Evolutionary conservation across 1,140 invertebrate species (phyloP).

Genomic region (Tetraneura akinire): DNA sequence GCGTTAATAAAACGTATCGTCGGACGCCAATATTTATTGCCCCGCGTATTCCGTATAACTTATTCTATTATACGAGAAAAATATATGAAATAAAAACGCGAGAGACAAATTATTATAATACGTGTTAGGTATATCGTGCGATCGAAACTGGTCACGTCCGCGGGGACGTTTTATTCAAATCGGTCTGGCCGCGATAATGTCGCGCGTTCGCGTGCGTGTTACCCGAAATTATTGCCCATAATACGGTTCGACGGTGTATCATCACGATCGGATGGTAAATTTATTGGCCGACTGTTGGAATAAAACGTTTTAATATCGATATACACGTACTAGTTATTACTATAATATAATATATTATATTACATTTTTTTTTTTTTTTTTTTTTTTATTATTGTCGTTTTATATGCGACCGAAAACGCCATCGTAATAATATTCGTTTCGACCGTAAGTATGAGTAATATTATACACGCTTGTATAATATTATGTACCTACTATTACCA

Average conservation of each 20-base stretch:
- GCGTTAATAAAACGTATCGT: slow-evolving; percentile 31
- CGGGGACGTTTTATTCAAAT: slow-evolving; percentile 37
- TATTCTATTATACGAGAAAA: slow-evolving; percentile 3
- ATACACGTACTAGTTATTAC: no score
- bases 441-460: not conserved
- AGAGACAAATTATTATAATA: slow-evolving; percentile 35
- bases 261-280: no score
- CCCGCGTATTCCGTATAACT: no score
- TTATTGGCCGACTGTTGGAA: no score
- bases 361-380: no score
- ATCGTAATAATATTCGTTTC: not conserved
- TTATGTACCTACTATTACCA: no score
- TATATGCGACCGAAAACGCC: not conserved
- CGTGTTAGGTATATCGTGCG: slow-evolving; percentile 23
- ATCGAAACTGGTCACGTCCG: slow-evolving; percentile 40
- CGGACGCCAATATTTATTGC: slow-evolving; percentile 34
- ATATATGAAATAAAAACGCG: slow-evolving; percentile 11
- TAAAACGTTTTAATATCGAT: no score
- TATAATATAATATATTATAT: no score
- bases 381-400: no score
- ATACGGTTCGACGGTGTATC: no score
- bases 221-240: slow-evolving; percentile 6
- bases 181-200: slow-evolving; percentile 38
- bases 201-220: not conserved
- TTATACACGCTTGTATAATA: no score